A percentile compares a stretch with the other conserved stretches of the same genome.
phyloP scores from a whole-genome alignment of 2,888 invertebrate genomes.

The Drosophila mimica region DNA sequence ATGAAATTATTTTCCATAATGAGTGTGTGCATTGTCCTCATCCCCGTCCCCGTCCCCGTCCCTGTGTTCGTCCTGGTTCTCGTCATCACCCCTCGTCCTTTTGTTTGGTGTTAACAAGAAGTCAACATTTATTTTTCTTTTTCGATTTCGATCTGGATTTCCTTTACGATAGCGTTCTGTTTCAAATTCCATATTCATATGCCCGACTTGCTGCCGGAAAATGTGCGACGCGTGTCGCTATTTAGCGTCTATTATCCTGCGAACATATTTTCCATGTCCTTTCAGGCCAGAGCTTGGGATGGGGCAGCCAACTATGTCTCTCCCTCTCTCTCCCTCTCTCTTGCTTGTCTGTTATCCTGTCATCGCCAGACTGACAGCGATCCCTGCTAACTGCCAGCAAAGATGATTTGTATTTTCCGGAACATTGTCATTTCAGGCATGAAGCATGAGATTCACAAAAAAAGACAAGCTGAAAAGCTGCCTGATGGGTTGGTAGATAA shows the following conservation, averaged over 20 bases:
- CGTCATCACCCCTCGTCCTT: constrained; percentile 37
- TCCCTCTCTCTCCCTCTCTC: neutral
- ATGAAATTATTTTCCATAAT: constrained; percentile 85
- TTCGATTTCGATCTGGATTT: constrained; percentile 48
- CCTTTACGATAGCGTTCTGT: constrained; percentile 27
- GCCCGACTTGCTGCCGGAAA: constrained; percentile 56
- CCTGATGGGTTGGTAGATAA: constrained; percentile 5
- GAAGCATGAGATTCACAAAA: constrained; percentile 20
- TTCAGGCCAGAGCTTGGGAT: neutral
- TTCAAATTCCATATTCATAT: constrained; percentile 65
- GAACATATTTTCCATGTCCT: constrained; percentile 78
- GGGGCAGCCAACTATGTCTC: constrained; percentile 4
- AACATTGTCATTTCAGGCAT: constrained; percentile 21
- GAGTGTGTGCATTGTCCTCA: constrained; percentile 42
- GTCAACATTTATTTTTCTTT: constrained; percentile 64
- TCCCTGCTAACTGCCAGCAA: constrained; percentile 34
- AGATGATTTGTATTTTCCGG: constrained; percentile 59
- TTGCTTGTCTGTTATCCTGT: constrained; percentile 46
- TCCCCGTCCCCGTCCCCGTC: constrained; percentile 6
- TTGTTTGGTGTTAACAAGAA: constrained; percentile 65
- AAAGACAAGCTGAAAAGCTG: no score
- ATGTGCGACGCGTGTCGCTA: constrained; percentile 83
- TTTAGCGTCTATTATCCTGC: constrained; percentile 84
- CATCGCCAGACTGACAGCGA: constrained; percentile 17
- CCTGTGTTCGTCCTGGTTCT: constrained; percentile 8